Evolutionary conservation across 2,113 vertebrate genomes (phyloP).

Genomic region (Dolichotis patagonum): DNA sequence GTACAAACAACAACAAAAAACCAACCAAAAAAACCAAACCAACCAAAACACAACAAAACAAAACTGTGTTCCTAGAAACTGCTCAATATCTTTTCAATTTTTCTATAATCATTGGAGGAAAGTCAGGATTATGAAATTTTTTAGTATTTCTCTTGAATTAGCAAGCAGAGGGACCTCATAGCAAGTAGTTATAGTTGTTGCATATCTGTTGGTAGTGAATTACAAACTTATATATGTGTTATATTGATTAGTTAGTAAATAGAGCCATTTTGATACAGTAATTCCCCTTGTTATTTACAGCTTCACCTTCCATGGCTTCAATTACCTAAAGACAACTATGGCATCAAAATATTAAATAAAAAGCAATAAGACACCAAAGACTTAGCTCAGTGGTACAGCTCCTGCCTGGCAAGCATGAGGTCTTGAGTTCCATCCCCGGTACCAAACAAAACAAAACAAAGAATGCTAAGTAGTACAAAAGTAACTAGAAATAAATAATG

Average conservation of each 20-base stretch:
- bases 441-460: too few species aligned
- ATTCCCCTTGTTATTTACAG: background rate
- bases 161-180: background rate
- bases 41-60: too few species aligned
- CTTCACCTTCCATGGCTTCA: background rate
- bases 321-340: background rate
- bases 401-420: too few species aligned
- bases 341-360: background rate
- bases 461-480: background rate
- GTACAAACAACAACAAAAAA: too few species aligned
- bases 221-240: background rate
- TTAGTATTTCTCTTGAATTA: background rate
- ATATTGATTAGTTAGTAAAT: background rate
- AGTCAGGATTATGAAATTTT: conserved; percentile 20
- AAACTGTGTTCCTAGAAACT: background rate
- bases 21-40: too few species aligned
- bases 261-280: background rate
- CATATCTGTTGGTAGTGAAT: background rate
- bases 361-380: background rate
- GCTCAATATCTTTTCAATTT: background rate
- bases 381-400: too few species aligned
- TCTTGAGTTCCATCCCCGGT: too few species aligned
- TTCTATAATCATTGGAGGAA: background rate
- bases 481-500: background rate
- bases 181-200: background rate